Conservation (phyloP, 2,797 vertebrate species). For the Hirundo rustica region DNA sequence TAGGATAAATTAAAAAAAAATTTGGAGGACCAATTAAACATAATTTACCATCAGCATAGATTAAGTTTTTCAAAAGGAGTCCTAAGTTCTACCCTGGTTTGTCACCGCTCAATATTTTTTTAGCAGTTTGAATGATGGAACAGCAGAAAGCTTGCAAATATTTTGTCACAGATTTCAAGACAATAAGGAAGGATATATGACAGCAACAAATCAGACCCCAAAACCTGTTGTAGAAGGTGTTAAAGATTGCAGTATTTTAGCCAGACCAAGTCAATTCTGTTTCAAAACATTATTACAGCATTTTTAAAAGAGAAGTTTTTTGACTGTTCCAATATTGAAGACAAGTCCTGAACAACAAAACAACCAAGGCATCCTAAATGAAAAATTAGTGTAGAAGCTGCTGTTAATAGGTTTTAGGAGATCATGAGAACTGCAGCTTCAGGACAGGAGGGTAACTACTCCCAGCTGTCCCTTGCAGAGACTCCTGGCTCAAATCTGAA, state of each 20-base stretch:
- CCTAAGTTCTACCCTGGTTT: neutral
- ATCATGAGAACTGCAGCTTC: neutral
- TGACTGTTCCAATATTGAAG: neutral
- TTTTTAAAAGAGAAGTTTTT: neutral
- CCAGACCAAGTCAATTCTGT: neutral
- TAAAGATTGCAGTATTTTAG: neutral
- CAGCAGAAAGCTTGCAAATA: neutral
- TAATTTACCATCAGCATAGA: neutral
- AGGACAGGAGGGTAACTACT: neutral
- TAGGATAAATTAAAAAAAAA: neutral
- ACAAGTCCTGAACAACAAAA: neutral
- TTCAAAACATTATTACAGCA: neutral
- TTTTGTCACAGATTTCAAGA: neutral
- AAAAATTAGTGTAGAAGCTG: neutral
- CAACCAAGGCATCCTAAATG: neutral
- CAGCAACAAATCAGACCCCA: neutral
- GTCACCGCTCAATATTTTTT: neutral
- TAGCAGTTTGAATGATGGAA: neutral
- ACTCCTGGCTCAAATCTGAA: neutral
- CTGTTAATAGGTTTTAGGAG: neutral
- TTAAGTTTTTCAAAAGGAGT: neutral
- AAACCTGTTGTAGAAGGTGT: neutral
- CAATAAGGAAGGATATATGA: neutral
- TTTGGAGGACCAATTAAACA: neutral
- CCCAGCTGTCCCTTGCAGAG: neutral